phyloP scores from a whole-genome alignment of 2,113 vertebrate genomes.

The Dipodomys stephensi region DNA sequence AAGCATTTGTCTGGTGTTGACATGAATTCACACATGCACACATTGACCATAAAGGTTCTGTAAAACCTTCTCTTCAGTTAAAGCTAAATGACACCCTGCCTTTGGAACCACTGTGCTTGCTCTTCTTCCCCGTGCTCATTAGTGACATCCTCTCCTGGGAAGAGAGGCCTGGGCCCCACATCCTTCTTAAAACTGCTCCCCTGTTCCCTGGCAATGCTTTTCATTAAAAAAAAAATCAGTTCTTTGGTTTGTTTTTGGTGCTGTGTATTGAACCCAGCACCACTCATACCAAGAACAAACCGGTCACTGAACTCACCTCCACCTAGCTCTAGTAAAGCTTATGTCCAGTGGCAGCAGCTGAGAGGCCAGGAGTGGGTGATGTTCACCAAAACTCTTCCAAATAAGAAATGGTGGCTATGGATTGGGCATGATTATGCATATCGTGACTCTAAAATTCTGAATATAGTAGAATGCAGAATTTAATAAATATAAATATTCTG shows the following conservation, averaged over 20 bases:
- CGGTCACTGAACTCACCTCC: neutral
- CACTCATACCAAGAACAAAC: neutral
- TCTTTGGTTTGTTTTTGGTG: neutral
- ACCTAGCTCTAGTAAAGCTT: neutral
- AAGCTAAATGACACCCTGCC: neutral
- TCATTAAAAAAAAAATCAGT: neutral
- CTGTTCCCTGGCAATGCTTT: neutral
- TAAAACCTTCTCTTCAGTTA: neutral
- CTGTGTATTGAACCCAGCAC: neutral
- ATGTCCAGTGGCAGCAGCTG: neutral
- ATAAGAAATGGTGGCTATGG: neutral
- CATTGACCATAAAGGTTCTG: neutral
- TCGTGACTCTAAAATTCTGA: slow-evolving; percentile 43
- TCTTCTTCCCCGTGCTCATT: neutral
- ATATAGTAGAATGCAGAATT: slow-evolving; percentile 39
- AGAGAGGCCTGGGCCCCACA: neutral
- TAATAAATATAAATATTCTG: slow-evolving; percentile 38
- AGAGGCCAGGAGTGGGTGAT: too few relatives aligned
- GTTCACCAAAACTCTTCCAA: neutral
- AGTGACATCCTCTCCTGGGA: neutral
- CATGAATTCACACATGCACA: neutral
- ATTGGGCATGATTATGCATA: slow-evolving; percentile 46
- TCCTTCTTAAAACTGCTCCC: neutral
- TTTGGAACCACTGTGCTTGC: too few relatives aligned
- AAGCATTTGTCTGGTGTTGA: neutral